Conservation (phyloP, 2,888 invertebrate species). For the Sturmia bella region DNA sequence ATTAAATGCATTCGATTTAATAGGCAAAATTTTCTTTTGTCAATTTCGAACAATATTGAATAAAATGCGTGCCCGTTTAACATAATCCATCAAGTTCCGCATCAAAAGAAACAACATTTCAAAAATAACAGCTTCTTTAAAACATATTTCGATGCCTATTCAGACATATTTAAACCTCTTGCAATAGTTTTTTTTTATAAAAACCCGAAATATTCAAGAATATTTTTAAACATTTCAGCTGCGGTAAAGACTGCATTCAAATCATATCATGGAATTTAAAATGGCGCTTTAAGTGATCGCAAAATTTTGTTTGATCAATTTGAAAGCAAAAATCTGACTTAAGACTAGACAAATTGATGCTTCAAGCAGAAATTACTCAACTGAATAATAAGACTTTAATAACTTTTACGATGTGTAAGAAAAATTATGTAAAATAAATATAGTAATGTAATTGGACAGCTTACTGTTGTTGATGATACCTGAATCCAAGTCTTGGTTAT, state of each 20-base stretch:
- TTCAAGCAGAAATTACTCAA: neutral
- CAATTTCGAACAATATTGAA: no score
- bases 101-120: no score
- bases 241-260: neutral
- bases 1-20: no score
- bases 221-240: neutral
- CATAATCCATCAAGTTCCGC: no score
- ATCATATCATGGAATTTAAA: constrained; percentile 35
- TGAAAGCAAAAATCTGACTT: neutral
- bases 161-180: no score
- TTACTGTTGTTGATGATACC: neutral
- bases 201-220: neutral
- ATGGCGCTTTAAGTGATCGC: constrained; percentile 13
- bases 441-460: constrained; percentile 40
- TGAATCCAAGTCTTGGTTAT: no score
- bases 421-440: constrained; percentile 6
- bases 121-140: no score
- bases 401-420: no score
- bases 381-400: neutral
- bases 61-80: no score
- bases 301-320: constrained; percentile 26
- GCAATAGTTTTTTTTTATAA: no score
- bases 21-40: no score
- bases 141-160: no score
- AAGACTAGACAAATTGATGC: neutral